phyloP scores from a whole-genome alignment of 2,797 vertebrate species.

The Graptemys geographica region DNA sequence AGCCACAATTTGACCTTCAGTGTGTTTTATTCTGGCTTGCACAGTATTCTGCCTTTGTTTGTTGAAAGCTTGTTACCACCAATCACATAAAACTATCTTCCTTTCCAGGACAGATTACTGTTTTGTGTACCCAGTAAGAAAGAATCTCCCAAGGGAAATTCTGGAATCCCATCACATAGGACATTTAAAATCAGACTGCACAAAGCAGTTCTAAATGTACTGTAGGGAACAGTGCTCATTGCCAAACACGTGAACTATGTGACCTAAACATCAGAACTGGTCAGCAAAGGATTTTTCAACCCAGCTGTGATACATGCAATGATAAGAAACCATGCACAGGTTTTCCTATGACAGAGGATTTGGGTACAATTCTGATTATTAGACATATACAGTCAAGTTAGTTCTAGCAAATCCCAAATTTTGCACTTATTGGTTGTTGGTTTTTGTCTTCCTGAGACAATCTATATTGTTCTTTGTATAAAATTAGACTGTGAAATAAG shows the following conservation, averaged over 20 bases:
- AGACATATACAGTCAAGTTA: background rate
- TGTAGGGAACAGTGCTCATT: background rate
- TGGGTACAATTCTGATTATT: background rate
- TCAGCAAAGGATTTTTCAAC: background rate
- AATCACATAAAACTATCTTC: background rate
- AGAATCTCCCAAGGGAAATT: background rate
- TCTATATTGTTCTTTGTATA: background rate
- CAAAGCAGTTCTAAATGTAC: background rate
- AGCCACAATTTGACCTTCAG: background rate
- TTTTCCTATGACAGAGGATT: background rate
- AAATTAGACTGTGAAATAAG: background rate
- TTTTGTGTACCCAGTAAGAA: background rate
- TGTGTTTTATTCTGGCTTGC: background rate
- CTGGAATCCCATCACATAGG: background rate
- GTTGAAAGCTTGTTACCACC: background rate
- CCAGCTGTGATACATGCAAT: fast-evolving
- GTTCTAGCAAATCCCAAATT: background rate
- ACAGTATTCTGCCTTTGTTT: background rate
- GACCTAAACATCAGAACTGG: background rate
- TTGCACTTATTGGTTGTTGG: background rate
- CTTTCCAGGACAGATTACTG: background rate
- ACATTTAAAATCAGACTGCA: background rate
- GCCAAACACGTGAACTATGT: background rate
- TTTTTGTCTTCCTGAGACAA: background rate
- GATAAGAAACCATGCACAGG: background rate